A percentile compares a stretch with the other conserved stretches of the same genome.
phyloP scores from a whole-genome alignment of 2,888 invertebrate genomes.

The Zygogramma bicolorata region DNA sequence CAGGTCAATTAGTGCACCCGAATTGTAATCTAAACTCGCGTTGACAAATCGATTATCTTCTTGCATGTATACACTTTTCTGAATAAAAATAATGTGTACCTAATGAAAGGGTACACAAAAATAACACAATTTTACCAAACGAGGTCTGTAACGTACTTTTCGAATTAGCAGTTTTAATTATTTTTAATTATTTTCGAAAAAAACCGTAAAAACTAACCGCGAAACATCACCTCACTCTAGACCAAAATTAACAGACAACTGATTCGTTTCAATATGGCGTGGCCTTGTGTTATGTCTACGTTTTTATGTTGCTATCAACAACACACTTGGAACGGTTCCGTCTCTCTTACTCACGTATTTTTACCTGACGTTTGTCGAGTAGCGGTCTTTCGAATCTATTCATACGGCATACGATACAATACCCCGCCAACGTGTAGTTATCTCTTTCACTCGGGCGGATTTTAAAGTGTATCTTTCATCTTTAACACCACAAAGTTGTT shows the following conservation, averaged over 20 bases:
- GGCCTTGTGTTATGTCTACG: conserved; percentile 66
- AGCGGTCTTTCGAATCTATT: conserved; percentile 53
- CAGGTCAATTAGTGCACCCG: conserved; percentile 70
- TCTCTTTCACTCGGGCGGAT: conserved; percentile 49
- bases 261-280: conserved; percentile 73
- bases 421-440: conserved; percentile 42
- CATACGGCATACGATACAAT: conserved; percentile 54
- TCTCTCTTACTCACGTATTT: conserved; percentile 28
- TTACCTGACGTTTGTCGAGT: conserved; percentile 42
- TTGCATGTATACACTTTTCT: conserved; percentile 57
- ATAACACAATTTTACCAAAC: conserved; percentile 4
- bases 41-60: conserved; percentile 72
- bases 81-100: conserved; percentile 42
- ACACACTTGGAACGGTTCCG: conserved; percentile 40
- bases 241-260: conserved; percentile 72
- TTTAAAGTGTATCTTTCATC: conserved; percentile 45
- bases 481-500: conserved; percentile 37
- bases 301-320: conserved; percentile 37
- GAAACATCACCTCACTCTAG: conserved; percentile 63
- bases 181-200: conserved; percentile 45
- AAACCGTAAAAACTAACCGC: conserved; percentile 60
- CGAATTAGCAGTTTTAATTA: neutral
- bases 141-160: neutral
- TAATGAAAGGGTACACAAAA: conserved; percentile 23
- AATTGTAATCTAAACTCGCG: conserved; percentile 69